Percentiles rank a stretch among this genome's conserved stretches.
Evolutionary conservation across 1,140 invertebrate species (phyloP).

Genomic region (Hyles euphorbiae): DNA sequence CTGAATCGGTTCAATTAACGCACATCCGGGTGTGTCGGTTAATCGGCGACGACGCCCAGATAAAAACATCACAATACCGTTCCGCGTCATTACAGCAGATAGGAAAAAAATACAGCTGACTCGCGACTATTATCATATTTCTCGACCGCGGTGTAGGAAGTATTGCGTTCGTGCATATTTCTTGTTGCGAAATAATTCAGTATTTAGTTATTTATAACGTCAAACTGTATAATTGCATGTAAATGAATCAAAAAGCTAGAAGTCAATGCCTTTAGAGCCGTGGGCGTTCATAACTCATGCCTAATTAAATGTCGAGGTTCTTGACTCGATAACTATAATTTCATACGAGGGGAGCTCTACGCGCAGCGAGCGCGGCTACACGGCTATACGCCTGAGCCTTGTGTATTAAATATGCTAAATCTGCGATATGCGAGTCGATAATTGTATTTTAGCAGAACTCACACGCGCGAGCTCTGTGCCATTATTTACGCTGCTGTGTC

Average conservation of each 20-base stretch:
- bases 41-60: constrained; percentile 19
- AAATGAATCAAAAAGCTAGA: constrained; percentile 46
- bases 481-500: constrained; percentile 38
- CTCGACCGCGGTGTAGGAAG: constrained; percentile 3
- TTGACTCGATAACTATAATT: constrained; percentile 40
- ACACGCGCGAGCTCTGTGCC: constrained; percentile 20
- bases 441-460: constrained; percentile 22
- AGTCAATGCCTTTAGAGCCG: constrained; percentile 46
- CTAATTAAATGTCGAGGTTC: constrained; percentile 64
- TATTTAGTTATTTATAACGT: constrained; percentile 17
- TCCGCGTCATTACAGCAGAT: constrained; percentile 11
- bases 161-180: constrained; percentile 1
- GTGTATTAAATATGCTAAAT: constrained; percentile 17
- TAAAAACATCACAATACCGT: constrained; percentile 30
- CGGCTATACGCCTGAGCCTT: constrained; percentile 11
- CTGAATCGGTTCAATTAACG: constrained; percentile 38
- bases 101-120: constrained; percentile 3
- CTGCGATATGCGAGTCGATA: neutral
- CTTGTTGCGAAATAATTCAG: constrained; percentile 14
- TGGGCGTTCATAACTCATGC: constrained; percentile 62
- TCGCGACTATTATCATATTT: constrained; percentile 1
- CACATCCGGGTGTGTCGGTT: constrained; percentile 25
- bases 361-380: neutral
- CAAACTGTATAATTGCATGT: constrained; percentile 24
- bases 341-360: constrained; percentile 11